phyloP scores from a whole-genome alignment of 2,888 invertebrate species.

The Stegana nigrithorax region DNA sequence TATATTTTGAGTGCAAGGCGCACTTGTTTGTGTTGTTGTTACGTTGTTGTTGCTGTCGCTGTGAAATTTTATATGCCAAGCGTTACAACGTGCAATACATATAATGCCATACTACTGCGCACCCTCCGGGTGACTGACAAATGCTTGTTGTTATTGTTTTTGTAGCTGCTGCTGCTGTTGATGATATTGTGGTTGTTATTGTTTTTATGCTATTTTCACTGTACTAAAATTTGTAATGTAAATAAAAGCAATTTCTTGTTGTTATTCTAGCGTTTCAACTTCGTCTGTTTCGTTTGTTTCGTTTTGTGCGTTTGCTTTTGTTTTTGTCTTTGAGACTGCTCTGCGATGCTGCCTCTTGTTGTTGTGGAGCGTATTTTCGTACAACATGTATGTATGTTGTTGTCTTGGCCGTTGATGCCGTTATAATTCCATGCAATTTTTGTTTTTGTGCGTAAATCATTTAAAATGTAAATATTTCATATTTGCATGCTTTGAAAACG shows the following conservation, averaged over 20 bases:
- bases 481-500: conserved; percentile 16
- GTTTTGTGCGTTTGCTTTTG: not conserved
- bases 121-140: conserved; percentile 27
- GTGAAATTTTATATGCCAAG: conserved; percentile 21
- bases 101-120: conserved; percentile 15
- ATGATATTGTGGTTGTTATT: no score
- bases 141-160: not conserved
- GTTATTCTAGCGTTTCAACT: not conserved
- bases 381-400: not conserved
- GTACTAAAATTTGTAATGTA: not conserved
- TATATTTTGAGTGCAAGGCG: conserved; percentile 13
- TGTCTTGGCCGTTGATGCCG: conserved; percentile 1
- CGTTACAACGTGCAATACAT: no score
- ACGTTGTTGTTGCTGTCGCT: not conserved
- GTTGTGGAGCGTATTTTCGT: no score
- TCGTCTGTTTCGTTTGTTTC: not conserved
- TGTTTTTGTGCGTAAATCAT: conserved; percentile 6
- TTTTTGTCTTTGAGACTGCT: not conserved
- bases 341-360: not conserved
- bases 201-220: no score
- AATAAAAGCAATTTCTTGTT: not conserved
- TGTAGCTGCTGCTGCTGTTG: not conserved
- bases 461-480: conserved; percentile 12
- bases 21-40: not conserved
- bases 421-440: conserved; percentile 6